Evolutionary conservation across 2,888 invertebrate genomes (phyloP), one percentile per base, ranked within the genome.

Genomic region (Drosophila bunnanda): DNA sequence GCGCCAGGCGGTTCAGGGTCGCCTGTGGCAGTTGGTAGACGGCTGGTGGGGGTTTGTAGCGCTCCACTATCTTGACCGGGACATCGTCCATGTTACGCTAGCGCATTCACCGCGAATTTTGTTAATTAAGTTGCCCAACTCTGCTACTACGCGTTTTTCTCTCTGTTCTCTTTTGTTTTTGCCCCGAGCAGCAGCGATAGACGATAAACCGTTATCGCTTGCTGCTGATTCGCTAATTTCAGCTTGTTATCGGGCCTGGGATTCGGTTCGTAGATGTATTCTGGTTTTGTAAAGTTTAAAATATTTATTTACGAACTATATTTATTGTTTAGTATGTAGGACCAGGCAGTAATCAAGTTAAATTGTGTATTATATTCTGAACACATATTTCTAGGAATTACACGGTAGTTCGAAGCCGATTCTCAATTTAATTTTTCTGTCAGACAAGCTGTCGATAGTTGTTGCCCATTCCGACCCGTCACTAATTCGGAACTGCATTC

Each of bases 1-100:
- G 92, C 61, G 92, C 92, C 72, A 94, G 82, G 78, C 94, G 92
- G 85, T 94, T 94, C 46, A 93, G 91, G 80, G 94, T 93, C 44
- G 93, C 93, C 73, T 93, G 93, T 44, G 95, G 94, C 73, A 95
- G 90, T 57, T 90, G 91, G 79, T 94, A 94, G 57, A 95, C 94
- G 90, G 94, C 95, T 62, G 95, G 95, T 28, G 97, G 97, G 78
- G 96, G 96, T 91, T 96, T 96, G 91, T 96, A 97, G 87, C 95
- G 96, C 92, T 97, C 97, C 53, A 96, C 95, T 92, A 97, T 97
- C 94, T 97, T 97, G 70, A 97, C 97, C 89, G 96, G 96, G 82
- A 97, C 95, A 80, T 95, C 96, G 93, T 97, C 97, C 95, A 96
- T 96, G 74, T 81, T 83, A 79, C 43, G 68, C 54, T 58, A 75